Base-by-base conservation (phyloP, 2,888 invertebrate species). In the Drosophila percnosoma region DNA sequence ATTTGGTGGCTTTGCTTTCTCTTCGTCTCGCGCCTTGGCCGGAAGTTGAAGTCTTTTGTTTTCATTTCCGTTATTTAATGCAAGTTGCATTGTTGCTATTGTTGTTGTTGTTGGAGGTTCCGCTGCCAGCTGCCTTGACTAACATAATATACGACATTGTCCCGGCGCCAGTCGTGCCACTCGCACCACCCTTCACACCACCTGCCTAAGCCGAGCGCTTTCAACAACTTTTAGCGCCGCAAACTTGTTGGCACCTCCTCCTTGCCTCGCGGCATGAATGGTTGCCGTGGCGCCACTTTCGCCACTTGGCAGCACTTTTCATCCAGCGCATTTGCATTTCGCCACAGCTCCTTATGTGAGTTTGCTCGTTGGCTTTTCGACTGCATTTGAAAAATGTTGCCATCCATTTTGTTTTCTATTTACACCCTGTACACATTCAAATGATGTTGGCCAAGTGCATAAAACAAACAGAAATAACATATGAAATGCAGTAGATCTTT, bases 31-130 rank as follows among this genome's bases (percentile, higher is more conserved):
- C 63, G 53, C 63, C 57, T 65, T 53, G 58, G 40, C 77, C 90
- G 90, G 90, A 89, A 86, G 82, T 90, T 78, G 78, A 88, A 83
- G 86, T 84, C 89, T 84, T 89, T 90, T 89, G 90, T 90, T 89
- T 89, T 86, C 84, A 89, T 89, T 89, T 90, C 90, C 89, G 88
- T 89, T 89, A 82, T 89, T 89, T 87, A 90, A 90, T 89, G 86
- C 88, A 86, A 83, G 83, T 80, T 75, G 68, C 87, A 68, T 73
- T 78, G 65, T 34, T 60, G 64, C 1, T 62, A 34, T 24, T 67
- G 64, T 2, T 62, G 42, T 24, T 58, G 49, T 34, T 72, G 72
- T 29, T 54, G 27, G 49, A 40, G 62, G 58, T 59, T 52, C 61
- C 70, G 63, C 21, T 78, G 88, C 84, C 86, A 80, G 80, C 83